Percentiles rank a stretch among this genome's conserved stretches.
These are phyloP conservation scores for Heliornis fulica DNA, from an alignment of 2,113 vertebrate genomes.

Conservation along the genomic window DNA sequence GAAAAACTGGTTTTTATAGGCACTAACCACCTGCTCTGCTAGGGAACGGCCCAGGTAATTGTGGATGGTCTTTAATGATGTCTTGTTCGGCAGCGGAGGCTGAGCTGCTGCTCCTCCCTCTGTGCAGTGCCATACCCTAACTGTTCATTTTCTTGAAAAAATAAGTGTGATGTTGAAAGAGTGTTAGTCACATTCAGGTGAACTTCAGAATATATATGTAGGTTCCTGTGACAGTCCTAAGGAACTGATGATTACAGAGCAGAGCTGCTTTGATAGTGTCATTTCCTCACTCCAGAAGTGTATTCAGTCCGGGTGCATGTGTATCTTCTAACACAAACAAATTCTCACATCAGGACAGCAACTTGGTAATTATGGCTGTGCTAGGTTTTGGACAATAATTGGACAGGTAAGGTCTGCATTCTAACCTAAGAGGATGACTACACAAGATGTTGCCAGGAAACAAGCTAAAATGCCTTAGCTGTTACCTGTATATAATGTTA, in stretches of 20 bases:
- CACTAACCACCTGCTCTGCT: neutral
- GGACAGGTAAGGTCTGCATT: neutral
- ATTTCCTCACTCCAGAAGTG: neutral
- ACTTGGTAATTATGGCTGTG: accelerated
- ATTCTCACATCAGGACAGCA: neutral
- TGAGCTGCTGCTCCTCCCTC: neutral
- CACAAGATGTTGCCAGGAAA: neutral
- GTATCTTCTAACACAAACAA: neutral
- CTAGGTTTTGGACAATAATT: neutral
- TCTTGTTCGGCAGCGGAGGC: neutral
- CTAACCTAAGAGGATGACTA: neutral
- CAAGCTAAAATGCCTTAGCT: neutral
- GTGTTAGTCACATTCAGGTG: neutral
- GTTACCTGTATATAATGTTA: neutral
- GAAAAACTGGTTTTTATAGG: constrained; percentile 52
- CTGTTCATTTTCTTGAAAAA: too few species aligned
- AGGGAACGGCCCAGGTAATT: neutral
- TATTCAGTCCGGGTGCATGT: neutral
- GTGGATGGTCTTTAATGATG: neutral
- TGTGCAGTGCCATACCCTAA: accelerated
- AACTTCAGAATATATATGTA: neutral
- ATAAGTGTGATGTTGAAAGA: neutral
- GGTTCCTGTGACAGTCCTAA: neutral
- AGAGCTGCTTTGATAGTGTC: neutral
- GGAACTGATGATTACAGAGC: neutral